Conservation (phyloP, 2,797 vertebrate genomes). For the Nyctalus aviator region DNA sequence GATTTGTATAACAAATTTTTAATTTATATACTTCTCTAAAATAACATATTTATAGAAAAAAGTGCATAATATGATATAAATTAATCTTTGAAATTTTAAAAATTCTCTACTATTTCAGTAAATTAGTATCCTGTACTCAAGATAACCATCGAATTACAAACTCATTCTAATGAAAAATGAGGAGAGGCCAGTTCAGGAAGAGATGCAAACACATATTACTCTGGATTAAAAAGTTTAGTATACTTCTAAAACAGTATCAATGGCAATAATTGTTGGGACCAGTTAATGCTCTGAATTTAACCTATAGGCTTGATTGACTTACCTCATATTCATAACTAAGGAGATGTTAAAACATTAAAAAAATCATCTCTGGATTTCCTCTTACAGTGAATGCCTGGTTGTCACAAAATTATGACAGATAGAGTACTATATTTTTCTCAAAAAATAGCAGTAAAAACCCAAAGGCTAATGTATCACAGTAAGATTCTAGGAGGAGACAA, state of each 20-base stretch:
- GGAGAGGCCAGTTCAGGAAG: neutral
- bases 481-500: conserved; percentile 69
- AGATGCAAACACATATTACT: neutral
- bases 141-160: conserved; percentile 2
- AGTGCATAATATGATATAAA: conserved; percentile 11
- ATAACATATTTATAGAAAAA: neutral
- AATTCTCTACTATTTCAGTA: neutral
- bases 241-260: neutral
- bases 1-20: neutral
- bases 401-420: conserved; percentile 46
- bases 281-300: conserved; percentile 46
- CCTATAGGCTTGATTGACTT: neutral
- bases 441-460: conserved; percentile 47
- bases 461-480: conserved; percentile 48
- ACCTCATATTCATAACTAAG: conserved; percentile 10
- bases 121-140: neutral
- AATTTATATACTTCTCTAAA: neutral
- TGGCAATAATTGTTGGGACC: neutral
- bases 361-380: conserved; percentile 31
- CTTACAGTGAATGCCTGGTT: conserved; percentile 41
- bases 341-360: conserved; percentile 57
- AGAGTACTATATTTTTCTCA: conserved; percentile 21
- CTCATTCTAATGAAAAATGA: conserved; percentile 35
- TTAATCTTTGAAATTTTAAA: conserved; percentile 35
- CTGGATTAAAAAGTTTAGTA: conserved; percentile 17